These are phyloP conservation scores for Umimayanthus chanpuru DNA, from an alignment of 92 coral and sea anemone species.

Conservation along the genomic window DNA sequence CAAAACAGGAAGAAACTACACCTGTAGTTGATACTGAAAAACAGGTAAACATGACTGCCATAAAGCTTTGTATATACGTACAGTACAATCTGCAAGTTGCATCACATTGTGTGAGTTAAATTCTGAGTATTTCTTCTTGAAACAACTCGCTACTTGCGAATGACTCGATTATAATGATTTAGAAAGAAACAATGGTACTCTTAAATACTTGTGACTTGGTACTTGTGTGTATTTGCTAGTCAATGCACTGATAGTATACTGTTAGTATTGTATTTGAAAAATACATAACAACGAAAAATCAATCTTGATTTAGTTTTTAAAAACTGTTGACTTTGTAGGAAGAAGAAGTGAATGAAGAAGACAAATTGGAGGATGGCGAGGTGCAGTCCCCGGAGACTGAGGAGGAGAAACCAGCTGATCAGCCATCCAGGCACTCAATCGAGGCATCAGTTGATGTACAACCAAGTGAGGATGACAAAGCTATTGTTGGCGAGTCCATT, in stretches of 20 bases:
- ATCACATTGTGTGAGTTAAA: too few species aligned
- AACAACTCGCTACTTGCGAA: too few species aligned
- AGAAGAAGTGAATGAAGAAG: conserved; percentile 53
- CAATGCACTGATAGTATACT: too few species aligned
- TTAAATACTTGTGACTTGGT: too few species aligned
- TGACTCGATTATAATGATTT: too few species aligned
- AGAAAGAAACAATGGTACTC: too few species aligned
- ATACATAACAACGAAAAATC: background rate
- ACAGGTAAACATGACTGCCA: background rate
- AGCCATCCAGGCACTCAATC: background rate
- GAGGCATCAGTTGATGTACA: conserved; percentile 75
- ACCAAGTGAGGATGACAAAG: conserved; percentile 87
- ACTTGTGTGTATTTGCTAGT: too few species aligned
- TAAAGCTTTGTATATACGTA: too few species aligned
- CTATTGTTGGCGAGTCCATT: conserved; percentile 75
- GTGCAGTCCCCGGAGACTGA: conserved; percentile 24
- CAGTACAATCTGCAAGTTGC: too few species aligned
- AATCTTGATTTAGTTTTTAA: background rate
- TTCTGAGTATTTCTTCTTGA: too few species aligned
- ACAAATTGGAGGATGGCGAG: conserved; percentile 56
- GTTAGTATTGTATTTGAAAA: too few species aligned
- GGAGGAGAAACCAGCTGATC: background rate
- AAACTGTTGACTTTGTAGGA: conserved; percentile 11
- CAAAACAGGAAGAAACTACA: conserved; percentile 2
- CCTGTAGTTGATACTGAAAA: background rate